phyloP scores from a whole-genome alignment of 2,113 vertebrate genomes.

The Chaetodon auriga region DNA sequence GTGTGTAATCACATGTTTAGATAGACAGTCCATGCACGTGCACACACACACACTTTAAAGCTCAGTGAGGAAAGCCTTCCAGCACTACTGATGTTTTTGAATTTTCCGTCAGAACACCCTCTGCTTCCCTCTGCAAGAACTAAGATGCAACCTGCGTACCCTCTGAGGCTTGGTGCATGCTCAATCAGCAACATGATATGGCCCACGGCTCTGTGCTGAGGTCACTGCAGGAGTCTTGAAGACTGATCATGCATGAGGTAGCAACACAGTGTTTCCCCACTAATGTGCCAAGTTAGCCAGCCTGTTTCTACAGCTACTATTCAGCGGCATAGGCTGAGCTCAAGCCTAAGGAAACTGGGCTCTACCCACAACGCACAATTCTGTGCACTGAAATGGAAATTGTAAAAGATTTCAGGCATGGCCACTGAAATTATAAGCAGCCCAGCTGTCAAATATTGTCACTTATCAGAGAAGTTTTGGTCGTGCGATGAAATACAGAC shows the following conservation, averaged over 20 bases:
- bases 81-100: slow-evolving; percentile 66
- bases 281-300: slow-evolving; percentile 49
- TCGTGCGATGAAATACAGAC: slow-evolving; percentile 6
- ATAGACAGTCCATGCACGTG: not conserved
- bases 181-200: slow-evolving; percentile 75
- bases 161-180: slow-evolving; percentile 69
- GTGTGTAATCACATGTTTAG: slow-evolving; percentile 46
- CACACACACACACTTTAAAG: slow-evolving; percentile 28
- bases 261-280: slow-evolving; percentile 57
- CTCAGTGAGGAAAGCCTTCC: slow-evolving; percentile 61
- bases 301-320: slow-evolving; percentile 39
- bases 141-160: slow-evolving; percentile 68
- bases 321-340: slow-evolving; percentile 40
- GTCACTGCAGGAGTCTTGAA: slow-evolving; percentile 69
- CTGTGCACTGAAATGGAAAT: slow-evolving; percentile 27
- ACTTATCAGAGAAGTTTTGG: slow-evolving; percentile 28
- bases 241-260: slow-evolving; percentile 67
- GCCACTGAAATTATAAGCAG: slow-evolving; percentile 3
- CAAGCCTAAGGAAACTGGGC: slow-evolving; percentile 48
- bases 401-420: not conserved
- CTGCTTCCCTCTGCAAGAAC: slow-evolving; percentile 51
- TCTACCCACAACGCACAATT: slow-evolving; percentile 15
- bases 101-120: slow-evolving; percentile 63
- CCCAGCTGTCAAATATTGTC: slow-evolving; percentile 32
- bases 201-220: slow-evolving; percentile 68